phyloP scores from a whole-genome alignment of 2,113 vertebrate species.

The western clawed frog (Xenopus tropicalis) region DNA sequence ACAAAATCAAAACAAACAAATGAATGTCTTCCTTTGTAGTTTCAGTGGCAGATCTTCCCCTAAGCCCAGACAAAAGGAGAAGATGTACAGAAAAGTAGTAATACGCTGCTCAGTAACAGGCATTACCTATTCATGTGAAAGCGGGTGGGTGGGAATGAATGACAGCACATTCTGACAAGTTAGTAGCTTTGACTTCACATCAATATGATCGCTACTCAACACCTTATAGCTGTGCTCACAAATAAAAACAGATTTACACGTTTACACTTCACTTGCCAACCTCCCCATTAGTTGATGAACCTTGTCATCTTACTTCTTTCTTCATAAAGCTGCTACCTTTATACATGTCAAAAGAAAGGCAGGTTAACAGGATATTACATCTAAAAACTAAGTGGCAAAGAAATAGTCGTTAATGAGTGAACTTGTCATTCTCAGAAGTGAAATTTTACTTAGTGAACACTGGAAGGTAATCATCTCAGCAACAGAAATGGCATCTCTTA shows the following conservation, averaged over 20 bases:
- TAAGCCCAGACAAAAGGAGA: conserved; percentile 16
- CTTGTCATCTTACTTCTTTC: conserved; percentile 38
- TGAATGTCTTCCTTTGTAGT: conserved; percentile 5
- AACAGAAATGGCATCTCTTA: conserved; percentile 18
- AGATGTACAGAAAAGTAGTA: conserved; percentile 16
- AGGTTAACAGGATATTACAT: conserved; percentile 41
- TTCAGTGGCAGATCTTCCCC: background rate
- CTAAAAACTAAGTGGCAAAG: conserved; percentile 34
- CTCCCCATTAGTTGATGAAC: conserved; percentile 43
- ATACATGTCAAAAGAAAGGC: conserved; percentile 39
- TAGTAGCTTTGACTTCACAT: conserved; percentile 42
- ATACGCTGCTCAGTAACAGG: conserved; percentile 21
- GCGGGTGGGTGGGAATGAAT: conserved; percentile 38
- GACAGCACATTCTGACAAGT: conserved; percentile 44
- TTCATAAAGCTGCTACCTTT: conserved; percentile 37
- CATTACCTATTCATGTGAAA: conserved; percentile 44
- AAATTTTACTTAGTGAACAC: conserved; percentile 25
- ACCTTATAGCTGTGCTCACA: conserved; percentile 29
- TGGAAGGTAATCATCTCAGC: conserved; percentile 32
- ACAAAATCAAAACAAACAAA: background rate
- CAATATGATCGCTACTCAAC: conserved; percentile 41
- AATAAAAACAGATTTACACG: conserved; percentile 46
- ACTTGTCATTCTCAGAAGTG: conserved; percentile 29
- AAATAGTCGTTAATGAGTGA: conserved; percentile 43
- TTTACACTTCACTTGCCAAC: conserved; percentile 44